Percentiles rank a stretch among this genome's conserved stretches.
Evolutionary conservation across 92 coral and sea anemone species (phyloP).

Genomic region (Virgularia gustaviana): DNA sequence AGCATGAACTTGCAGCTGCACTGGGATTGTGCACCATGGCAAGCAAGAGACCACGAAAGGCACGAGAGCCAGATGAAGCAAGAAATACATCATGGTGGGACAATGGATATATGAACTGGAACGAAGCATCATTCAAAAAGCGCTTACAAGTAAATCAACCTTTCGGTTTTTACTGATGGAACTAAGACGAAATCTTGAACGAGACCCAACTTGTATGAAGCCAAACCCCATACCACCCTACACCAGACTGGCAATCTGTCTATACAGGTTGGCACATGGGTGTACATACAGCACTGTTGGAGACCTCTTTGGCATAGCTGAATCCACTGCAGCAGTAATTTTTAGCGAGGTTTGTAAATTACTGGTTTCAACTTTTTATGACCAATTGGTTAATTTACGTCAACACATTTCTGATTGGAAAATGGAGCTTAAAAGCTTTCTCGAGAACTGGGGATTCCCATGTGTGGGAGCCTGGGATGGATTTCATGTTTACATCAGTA

Average conservation of each 20-base stretch:
- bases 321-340: slow-evolving; percentile 44
- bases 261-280: slow-evolving; percentile 45
- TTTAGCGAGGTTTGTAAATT: slow-evolving; percentile 47
- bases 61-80: slow-evolving; percentile 27
- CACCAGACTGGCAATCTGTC: slow-evolving; percentile 27
- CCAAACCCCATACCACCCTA: slow-evolving; percentile 37
- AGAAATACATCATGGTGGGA: slow-evolving; percentile 50
- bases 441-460: slow-evolving; percentile 64
- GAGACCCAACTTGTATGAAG: neutral
- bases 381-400: slow-evolving; percentile 52
- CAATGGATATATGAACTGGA: slow-evolving; percentile 47
- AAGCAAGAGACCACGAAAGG: slow-evolving; percentile 35
- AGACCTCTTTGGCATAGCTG: slow-evolving; percentile 50
- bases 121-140: slow-evolving; percentile 49
- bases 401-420: slow-evolving; percentile 51
- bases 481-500: slow-evolving; percentile 60
- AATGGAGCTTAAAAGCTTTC: slow-evolving; percentile 59
- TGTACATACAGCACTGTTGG: slow-evolving; percentile 47
- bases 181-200: slow-evolving; percentile 11
- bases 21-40: slow-evolving; percentile 33
- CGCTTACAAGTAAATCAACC: slow-evolving; percentile 41
- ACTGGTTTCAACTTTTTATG: slow-evolving; percentile 46
- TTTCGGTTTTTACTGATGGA: slow-evolving; percentile 46
- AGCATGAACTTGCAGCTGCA: slow-evolving; percentile 14
- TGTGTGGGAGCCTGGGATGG: slow-evolving; percentile 68